These are phyloP conservation scores for Musca vetustissima DNA, from an alignment of 1,140 invertebrate genomes.

Conservation along the genomic window DNA sequence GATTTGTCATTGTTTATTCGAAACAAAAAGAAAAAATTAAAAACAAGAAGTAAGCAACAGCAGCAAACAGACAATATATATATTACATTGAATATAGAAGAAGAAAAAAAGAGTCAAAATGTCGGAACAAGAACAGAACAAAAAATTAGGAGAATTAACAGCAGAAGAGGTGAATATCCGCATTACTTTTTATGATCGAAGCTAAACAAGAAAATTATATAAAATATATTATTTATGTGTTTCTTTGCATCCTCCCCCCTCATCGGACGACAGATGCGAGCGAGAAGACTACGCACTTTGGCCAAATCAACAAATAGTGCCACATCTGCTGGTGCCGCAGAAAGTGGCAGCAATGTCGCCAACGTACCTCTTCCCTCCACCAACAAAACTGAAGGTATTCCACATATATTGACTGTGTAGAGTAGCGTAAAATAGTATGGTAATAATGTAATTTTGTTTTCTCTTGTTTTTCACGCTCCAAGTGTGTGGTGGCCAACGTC, in stretches of 20 bases:
- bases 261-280: constrained; percentile 63
- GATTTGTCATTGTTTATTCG: no score
- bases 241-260: constrained; percentile 28
- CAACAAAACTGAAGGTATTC: constrained; percentile 6
- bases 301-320: constrained; percentile 54
- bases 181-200: not conserved
- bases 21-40: no score
- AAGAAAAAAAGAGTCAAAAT: constrained; percentile 16
- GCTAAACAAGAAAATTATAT: constrained; percentile 3
- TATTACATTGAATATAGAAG: not conserved
- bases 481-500: not conserved
- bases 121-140: constrained; percentile 24
- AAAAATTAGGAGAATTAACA: constrained; percentile 68
- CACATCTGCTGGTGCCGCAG: constrained; percentile 45
- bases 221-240: constrained; percentile 30
- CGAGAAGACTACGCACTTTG: constrained; percentile 67
- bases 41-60: no score
- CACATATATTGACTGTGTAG: not conserved
- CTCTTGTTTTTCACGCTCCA: constrained; percentile 2
- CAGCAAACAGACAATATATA: no score
- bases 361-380: constrained; percentile 26
- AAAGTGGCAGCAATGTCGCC: constrained; percentile 46
- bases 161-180: constrained; percentile 69
- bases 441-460: not conserved
- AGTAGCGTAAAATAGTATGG: not conserved